These are phyloP conservation scores for Argyresthia goedartella DNA, from an alignment of 2,888 invertebrate genomes.

Conservation along the genomic window DNA sequence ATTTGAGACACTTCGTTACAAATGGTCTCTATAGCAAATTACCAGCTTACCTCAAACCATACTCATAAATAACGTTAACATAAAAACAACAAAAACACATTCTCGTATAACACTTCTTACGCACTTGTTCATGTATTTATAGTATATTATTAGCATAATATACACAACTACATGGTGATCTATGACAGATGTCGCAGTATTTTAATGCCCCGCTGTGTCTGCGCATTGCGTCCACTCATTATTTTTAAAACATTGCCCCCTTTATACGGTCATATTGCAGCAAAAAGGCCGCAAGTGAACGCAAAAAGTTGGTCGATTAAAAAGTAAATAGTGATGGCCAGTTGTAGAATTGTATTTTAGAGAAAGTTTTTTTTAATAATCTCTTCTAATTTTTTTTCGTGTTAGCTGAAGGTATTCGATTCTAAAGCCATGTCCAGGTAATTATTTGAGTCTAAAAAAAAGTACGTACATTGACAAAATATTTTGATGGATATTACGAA, in stretches of 20 bases:
- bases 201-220: conserved; percentile 26
- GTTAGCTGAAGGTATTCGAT: too few relatives aligned
- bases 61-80: not conserved
- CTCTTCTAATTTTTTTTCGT: too few relatives aligned
- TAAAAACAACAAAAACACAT: not conserved
- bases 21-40: not conserved
- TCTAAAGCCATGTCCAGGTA: too few relatives aligned
- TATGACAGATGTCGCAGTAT: conserved; percentile 22
- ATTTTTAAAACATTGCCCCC: conserved; percentile 12
- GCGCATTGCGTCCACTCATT: conserved; percentile 20
- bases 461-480: too few relatives aligned
- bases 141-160: conserved; percentile 10
- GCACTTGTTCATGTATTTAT: not conserved
- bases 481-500: too few relatives aligned
- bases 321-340: not conserved
- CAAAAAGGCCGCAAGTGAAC: not conserved
- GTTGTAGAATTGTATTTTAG: too few relatives aligned
- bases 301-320: not conserved
- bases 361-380: too few relatives aligned
- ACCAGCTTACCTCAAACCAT: not conserved
- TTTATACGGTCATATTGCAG: conserved; percentile 4
- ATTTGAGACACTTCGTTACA: too few relatives aligned
- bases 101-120: not conserved
- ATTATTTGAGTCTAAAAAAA: too few relatives aligned
- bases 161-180: conserved; percentile 18